Base-by-base conservation (phyloP, 2,888 invertebrate species). In the Coenonympha glycerion region DNA sequence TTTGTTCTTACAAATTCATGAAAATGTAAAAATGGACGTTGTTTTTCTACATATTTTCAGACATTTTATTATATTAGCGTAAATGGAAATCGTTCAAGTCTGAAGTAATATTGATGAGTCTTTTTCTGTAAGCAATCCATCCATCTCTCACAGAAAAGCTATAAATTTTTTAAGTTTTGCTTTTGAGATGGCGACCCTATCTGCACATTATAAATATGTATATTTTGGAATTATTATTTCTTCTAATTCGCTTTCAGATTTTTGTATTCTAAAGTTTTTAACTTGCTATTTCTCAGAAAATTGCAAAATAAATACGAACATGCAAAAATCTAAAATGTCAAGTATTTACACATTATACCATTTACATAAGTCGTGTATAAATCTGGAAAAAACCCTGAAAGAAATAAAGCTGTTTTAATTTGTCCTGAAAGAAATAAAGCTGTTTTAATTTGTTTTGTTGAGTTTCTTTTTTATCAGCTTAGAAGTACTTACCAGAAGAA, bases 401-500 rank as follows among this genome's bases (percentile, higher is more conserved):
- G 68, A 76, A 85, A 84, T 85, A 84, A 78, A 86, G 79, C 83
- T 84, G 86, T 85, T 86, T 84, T 85, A 81, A 86, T 85, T 86
- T 84, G 73, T 82, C n/a, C n/a, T n/a, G 81, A 82, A 73, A 71
- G 68, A 76, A 85, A 84, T 85, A 84, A 78, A 86, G 79, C 83
- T 84, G 86, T 85, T 86, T 84, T 85, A 81, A 86, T 85, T 86
- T 84, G 73, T 82, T 72, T 69, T 73, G 70, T 45, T 16, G 70
- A 49, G 71, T 84, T 79, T 78, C 68, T 67, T 73, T 76, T 61
- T 52, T 22, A n/a, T n/a, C n/a, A n/a, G n/a, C n/a, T 26, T 21
- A 21, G 2, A 11, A n/a, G 11, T n/a, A n/a, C 1, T 6, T 36
- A 13, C 6, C 8, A 15, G 13, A 33, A 2, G n/a, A n/a, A n/a